These are phyloP conservation scores for Drosophila busckii DNA, from an alignment of 1,140 invertebrate species.

Conservation along the genomic window DNA sequence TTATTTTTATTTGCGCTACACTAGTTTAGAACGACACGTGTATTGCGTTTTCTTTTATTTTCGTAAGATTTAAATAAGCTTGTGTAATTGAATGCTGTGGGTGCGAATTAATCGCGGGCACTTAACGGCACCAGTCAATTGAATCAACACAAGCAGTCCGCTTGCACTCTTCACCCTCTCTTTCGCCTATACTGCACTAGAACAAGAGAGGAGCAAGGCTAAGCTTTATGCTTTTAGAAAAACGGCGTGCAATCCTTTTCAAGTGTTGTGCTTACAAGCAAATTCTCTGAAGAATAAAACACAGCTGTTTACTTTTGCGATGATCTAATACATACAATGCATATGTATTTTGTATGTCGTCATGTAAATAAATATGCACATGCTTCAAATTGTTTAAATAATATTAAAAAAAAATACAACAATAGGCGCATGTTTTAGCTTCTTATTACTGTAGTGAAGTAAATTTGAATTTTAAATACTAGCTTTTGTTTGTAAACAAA, in stretches of 20 bases:
- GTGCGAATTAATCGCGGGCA: constrained; percentile 31
- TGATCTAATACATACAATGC: constrained; percentile 31
- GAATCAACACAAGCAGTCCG: constrained; percentile 8
- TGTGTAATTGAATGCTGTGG: constrained; percentile 29
- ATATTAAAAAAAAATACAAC: background rate
- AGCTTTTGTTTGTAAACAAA: constrained; percentile 35
- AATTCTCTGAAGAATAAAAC: background rate
- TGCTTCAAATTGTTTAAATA: constrained; percentile 15
- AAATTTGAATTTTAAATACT: constrained; percentile 9
- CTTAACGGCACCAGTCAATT: constrained; percentile 16
- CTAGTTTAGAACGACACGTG: constrained; percentile 21
- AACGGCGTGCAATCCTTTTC: constrained; percentile 11
- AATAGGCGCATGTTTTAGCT: background rate
- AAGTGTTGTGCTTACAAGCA: constrained; percentile 12
- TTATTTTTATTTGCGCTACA: constrained; percentile 5
- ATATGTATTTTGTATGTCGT: no score
- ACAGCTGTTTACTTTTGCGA: constrained; percentile 9
- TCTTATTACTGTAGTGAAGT: background rate
- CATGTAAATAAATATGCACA: constrained; percentile 9
- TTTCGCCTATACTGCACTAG: background rate
- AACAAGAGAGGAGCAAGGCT: constrained; percentile 3
- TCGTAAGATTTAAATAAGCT: constrained; percentile 18
- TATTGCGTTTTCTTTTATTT: constrained; percentile 3
- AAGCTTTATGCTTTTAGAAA: constrained; percentile 1
- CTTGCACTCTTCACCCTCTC: background rate